Conservation (phyloP, 2,113 vertebrate species). For the Eudyptes chrysolophus region DNA sequence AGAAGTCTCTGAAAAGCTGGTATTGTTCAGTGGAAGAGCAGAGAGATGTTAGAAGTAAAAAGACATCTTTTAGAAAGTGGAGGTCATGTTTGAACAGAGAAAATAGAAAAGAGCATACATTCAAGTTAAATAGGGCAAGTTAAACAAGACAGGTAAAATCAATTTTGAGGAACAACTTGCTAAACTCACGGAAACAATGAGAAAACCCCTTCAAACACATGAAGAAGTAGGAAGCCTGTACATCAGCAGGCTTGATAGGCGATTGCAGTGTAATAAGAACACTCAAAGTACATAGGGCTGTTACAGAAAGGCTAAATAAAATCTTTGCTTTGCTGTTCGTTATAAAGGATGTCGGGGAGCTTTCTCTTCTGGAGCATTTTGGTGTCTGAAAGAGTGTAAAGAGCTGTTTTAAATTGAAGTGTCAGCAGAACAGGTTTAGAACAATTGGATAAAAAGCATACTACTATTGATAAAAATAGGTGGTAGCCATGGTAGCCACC, state of each 20-base stretch:
- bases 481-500: conserved; percentile 41
- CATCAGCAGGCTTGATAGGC: background rate
- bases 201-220: background rate
- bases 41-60: background rate
- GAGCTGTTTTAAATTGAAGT: background rate
- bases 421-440: conserved; percentile 30
- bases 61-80: background rate
- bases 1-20: background rate
- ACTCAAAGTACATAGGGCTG: background rate
- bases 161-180: background rate
- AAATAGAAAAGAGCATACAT: background rate
- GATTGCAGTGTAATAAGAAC: background rate
- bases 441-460: background rate
- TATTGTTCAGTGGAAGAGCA: background rate
- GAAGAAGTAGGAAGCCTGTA: background rate
- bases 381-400: background rate
- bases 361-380: background rate
- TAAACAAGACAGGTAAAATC: conserved; percentile 34
- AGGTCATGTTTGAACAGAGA: conserved; percentile 15
- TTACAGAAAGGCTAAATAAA: conserved; percentile 33
- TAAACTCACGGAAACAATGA: conserved; percentile 2
- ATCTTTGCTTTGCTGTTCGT: conserved; percentile 39
- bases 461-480: conserved; percentile 20
- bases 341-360: background rate
- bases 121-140: conserved; percentile 23